These are phyloP conservation scores for Paramormyrops hopkinsi DNA, from an alignment of 2,797 vertebrate species.

Conservation along the genomic window DNA sequence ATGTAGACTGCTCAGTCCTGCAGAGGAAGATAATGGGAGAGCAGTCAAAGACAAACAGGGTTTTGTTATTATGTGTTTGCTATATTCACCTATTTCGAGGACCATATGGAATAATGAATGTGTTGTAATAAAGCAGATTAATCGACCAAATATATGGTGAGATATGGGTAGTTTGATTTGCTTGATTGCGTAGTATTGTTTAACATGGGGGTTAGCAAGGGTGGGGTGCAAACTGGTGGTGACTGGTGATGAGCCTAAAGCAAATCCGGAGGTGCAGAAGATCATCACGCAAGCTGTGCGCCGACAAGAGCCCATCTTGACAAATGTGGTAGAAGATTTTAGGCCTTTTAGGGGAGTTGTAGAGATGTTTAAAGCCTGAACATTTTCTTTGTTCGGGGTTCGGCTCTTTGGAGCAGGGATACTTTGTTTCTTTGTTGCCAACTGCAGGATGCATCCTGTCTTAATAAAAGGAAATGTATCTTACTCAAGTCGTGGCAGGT, in stretches of 20 bases:
- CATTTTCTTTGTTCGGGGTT: not conserved
- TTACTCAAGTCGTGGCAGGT: not conserved
- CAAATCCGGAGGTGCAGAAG: not conserved
- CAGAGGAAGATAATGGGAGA: not conserved
- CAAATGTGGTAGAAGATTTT: not conserved
- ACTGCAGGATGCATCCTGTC: not conserved
- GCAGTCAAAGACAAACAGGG: not conserved
- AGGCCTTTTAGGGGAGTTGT: not conserved
- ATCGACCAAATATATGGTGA: not conserved
- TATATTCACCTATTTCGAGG: not conserved
- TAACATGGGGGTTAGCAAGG: not conserved
- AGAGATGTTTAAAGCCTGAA: not conserved
- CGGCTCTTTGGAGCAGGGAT: not conserved
- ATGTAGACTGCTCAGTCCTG: not conserved
- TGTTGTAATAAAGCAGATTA: not conserved
- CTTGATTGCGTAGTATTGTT: not conserved
- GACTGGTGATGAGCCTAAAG: not conserved
- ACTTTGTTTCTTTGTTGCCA: not conserved
- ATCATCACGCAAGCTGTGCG: not conserved
- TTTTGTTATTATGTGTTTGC: not conserved
- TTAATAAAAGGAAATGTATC: not conserved
- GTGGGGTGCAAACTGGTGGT: not conserved
- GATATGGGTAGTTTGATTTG: not conserved
- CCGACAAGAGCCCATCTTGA: not conserved
- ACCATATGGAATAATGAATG: not conserved